Conservation (phyloP, 1,140 invertebrate genomes). For the Philotrypesis tridentata region DNA sequence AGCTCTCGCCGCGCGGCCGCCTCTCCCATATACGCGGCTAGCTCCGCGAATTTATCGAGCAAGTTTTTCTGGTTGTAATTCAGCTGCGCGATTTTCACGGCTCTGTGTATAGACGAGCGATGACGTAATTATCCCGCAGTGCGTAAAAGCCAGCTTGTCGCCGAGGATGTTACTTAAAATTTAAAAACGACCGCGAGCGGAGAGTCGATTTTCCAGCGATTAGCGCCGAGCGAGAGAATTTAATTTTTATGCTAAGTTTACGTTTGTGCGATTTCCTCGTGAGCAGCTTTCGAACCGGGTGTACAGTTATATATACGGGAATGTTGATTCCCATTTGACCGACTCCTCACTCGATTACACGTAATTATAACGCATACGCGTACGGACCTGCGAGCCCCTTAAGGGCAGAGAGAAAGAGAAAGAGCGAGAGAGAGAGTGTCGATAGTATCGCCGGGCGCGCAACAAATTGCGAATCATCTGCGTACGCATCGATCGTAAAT, state of each 20-base stretch:
- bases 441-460: neutral
- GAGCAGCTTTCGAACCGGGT: neutral
- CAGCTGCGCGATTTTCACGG: neutral
- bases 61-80: neutral
- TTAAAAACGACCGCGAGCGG: too few species aligned
- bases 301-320: neutral
- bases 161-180: neutral
- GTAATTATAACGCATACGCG: neutral
- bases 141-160: neutral
- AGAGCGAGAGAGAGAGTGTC: too few species aligned
- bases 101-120: too few species aligned
- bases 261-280: neutral
- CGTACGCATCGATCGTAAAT: neutral
- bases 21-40: neutral
- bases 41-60: neutral
- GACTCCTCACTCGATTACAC: neutral
- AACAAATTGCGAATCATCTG: neutral
- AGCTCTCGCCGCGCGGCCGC: neutral
- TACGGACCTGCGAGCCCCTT: neutral
- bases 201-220: neutral
- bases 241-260: too few species aligned
- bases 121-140: neutral
- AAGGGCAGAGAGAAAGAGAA: neutral
- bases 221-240: neutral
- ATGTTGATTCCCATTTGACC: neutral